A percentile compares a stretch with the other conserved stretches of the same genome.
phyloP scores from a whole-genome alignment of 2,113 vertebrate species.

The Regulus satrapa region DNA sequence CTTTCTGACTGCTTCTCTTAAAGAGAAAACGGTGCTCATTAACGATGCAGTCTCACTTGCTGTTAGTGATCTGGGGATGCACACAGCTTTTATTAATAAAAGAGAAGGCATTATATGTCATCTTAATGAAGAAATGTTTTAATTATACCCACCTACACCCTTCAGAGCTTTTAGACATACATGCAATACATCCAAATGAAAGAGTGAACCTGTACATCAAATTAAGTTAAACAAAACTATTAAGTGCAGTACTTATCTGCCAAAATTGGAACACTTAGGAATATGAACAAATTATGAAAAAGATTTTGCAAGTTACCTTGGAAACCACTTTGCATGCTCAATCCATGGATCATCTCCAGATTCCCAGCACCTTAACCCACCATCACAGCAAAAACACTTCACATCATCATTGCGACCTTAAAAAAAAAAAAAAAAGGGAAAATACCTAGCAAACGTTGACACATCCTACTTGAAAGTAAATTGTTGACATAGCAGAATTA shows the following conservation, averaged over 20 bases:
- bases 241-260: not conserved
- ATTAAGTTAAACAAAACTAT: not conserved
- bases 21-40: not conserved
- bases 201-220: not conserved
- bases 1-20: not conserved
- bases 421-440: not conserved
- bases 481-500: not conserved
- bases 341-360: slow-evolving; percentile 97
- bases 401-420: slow-evolving; percentile 94
- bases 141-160: not conserved
- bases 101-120: not conserved
- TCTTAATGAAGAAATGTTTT: not conserved
- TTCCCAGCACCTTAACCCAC: slow-evolving; percentile 95
- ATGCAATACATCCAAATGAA: not conserved
- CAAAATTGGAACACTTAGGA: not conserved
- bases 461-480: not conserved
- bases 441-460: not conserved
- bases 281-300: not conserved
- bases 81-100: not conserved
- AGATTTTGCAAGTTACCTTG: slow-evolving; percentile 77
- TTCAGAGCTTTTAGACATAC: not conserved
- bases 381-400: slow-evolving; percentile 97
- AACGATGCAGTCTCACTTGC: not conserved
- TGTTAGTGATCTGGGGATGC: not conserved
- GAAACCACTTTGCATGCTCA: slow-evolving; percentile 98